A percentile compares a stretch with the other conserved stretches of the same genome.
These are phyloP conservation scores for Scopus umbretta DNA, from an alignment of 2,113 vertebrate species.

Conservation along the genomic window DNA sequence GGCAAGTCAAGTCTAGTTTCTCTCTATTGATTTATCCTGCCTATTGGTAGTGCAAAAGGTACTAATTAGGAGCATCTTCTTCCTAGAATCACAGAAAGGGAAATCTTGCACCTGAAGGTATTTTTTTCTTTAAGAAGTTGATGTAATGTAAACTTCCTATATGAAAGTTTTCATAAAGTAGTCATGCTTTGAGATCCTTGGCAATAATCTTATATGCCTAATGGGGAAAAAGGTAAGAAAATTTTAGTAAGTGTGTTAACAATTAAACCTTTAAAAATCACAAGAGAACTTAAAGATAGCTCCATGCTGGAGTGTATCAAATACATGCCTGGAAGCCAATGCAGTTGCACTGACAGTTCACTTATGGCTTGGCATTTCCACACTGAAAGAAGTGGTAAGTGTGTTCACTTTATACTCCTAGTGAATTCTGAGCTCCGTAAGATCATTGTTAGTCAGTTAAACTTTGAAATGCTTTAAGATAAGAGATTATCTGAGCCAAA, in stretches of 20 bases:
- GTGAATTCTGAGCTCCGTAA: not conserved
- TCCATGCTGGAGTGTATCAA: not conserved
- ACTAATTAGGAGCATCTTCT: not conserved
- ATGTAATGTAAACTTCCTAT: not conserved
- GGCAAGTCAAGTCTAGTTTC: not conserved
- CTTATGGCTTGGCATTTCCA: slow-evolving; percentile 2
- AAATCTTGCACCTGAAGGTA: not conserved
- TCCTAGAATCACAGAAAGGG: not conserved
- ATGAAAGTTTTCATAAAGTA: not conserved
- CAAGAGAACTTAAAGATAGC: not conserved
- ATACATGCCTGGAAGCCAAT: not conserved
- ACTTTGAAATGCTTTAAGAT: slow-evolving; percentile 16
- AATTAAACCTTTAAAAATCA: not conserved
- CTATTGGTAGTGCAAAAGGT: not conserved
- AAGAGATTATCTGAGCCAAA: not conserved
- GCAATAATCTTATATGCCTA: not conserved
- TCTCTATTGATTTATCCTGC: not conserved
- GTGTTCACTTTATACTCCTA: not conserved
- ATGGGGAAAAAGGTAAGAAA: not conserved
- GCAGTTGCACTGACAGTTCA: not conserved
- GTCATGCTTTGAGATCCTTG: not conserved
- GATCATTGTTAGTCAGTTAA: slow-evolving; percentile 19
- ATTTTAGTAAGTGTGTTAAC: not conserved
- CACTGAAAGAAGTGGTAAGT: not conserved
- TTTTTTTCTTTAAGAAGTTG: not conserved